Evolutionary conservation across 2,888 invertebrate species (phyloP), one percentile per base, ranked within the genome.

Genomic region (Polydesmus complanatus): DNA sequence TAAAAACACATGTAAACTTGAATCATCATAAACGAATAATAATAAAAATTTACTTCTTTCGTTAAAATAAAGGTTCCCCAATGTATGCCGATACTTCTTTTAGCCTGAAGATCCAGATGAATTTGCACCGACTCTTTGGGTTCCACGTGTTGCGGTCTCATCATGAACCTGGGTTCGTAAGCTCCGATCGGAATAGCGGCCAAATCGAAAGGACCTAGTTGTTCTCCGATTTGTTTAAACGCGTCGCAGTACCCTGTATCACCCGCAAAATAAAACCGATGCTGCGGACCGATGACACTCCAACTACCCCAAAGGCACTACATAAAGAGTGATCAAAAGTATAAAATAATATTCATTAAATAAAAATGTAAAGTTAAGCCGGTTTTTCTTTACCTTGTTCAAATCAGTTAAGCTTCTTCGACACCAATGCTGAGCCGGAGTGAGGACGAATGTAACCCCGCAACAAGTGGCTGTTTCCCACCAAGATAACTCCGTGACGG

Each of bases 111-210:
- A 63, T 77, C 73, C 63, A 69, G 59, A 66, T 78, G 78, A 18
- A 79, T 72, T 63, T 70, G 64, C 1, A 78, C 73, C 2, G 78
- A 76, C 64, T 79, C 76, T 53, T 68, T 71, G 2, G 78, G 78
- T 64, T 75, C 70, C 1, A 77, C 72, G 67, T 78, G 78, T 63
- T 76, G 76, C 14, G 70, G 66, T 23, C 67, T 65, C 75, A 77
- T 75, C 64, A 78, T 73, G 71, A 72, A 73, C 62, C 76, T 71
- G 11, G 78, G 78, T 61, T 73, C 70, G 67, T 78, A 79, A 26
- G 77, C 76, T n/a, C 79, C 79, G 63, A 79, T 79, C 5, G 78
- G 79, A 64, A 79, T 78, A 25, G 78, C 77, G 23, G 78, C 72
- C 56, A 77, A 67, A 65, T 76, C 73, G 66, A 79, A 76, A 1